A percentile compares a stretch with the other conserved stretches of the same genome.
Conservation (phyloP, 2,888 invertebrate species). For the Epistrophella euchroma region DNA sequence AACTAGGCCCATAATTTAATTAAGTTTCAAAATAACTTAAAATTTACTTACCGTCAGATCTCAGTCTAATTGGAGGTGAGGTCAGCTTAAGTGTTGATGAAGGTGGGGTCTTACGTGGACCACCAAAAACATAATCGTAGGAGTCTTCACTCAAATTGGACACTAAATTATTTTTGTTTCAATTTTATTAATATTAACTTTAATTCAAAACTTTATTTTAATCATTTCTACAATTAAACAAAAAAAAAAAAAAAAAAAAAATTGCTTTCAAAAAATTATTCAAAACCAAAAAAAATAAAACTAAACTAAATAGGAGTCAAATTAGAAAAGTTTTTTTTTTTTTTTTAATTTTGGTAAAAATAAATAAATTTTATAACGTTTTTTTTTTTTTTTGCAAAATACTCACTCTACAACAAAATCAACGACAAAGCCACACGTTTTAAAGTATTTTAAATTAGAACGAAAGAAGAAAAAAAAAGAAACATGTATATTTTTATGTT, state of each 20-base stretch:
- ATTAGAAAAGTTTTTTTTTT: conserved; percentile 34
- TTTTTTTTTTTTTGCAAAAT: conserved; percentile 73
- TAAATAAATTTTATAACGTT: conserved; percentile 33
- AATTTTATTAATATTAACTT: conserved; percentile 21
- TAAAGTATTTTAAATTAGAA: conserved; percentile 73
- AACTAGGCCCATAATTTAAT: not conserved
- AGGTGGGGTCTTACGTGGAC: conserved; percentile 84
- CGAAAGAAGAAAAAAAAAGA: conserved; percentile 72
- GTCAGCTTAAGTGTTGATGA: conserved; percentile 84
- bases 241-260: conserved; percentile 27
- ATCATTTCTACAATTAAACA: conserved; percentile 40
- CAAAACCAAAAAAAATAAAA: conserved; percentile 25
- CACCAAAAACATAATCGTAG: conserved; percentile 85
- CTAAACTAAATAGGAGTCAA: conserved; percentile 42
- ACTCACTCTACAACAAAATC: conserved; percentile 80
- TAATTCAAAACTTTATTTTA: conserved; percentile 1
- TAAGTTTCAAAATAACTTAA: not conserved
- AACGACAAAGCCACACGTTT: conserved; percentile 81
- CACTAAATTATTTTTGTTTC: conserved; percentile 79
- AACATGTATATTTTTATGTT: conserved; percentile 76
- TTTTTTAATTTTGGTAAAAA: conserved; percentile 41
- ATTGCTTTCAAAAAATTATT: conserved; percentile 57
- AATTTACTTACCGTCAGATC: conserved; percentile 83
- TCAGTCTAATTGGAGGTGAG: conserved; percentile 84
- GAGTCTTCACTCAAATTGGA: conserved; percentile 85